phyloP scores from a whole-genome alignment of 2,888 invertebrate species.

The Athetis lepigone region DNA sequence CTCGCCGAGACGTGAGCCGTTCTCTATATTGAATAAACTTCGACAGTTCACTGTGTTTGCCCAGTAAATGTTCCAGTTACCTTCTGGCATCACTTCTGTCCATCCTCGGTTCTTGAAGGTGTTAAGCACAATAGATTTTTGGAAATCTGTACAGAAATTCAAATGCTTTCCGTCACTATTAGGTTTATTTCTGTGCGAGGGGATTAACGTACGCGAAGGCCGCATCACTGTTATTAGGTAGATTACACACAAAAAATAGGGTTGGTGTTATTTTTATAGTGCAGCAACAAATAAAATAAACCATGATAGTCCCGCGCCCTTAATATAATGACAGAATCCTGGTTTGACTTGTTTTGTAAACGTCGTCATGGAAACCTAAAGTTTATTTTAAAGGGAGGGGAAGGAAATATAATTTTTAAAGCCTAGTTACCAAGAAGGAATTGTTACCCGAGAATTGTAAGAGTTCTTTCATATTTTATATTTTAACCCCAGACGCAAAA shows the following conservation, averaged over 20 bases:
- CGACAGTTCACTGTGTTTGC: slow-evolving; percentile 96
- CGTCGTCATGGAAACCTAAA: slow-evolving; percentile 40
- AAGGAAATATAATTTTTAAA: slow-evolving; percentile 2
- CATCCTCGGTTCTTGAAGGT: slow-evolving; percentile 87
- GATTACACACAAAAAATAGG: slow-evolving; percentile 1
- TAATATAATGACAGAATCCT: slow-evolving; percentile 29
- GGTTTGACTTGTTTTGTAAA: slow-evolving; percentile 47
- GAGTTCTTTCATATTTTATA: too few relatives aligned
- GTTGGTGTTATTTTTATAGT: slow-evolving; percentile 2
- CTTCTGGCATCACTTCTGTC: slow-evolving; percentile 95
- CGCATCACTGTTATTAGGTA: slow-evolving; percentile 23
- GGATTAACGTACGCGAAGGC: slow-evolving; percentile 38
- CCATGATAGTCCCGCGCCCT: slow-evolving; percentile 29
- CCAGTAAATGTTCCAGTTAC: slow-evolving; percentile 99
- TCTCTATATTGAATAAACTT: slow-evolving; percentile 93
- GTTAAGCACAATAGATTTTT: slow-evolving; percentile 75
- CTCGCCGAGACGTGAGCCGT: slow-evolving; percentile 90
- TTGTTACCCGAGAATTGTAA: too few relatives aligned
- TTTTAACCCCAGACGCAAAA: too few relatives aligned
- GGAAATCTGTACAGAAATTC: slow-evolving; percentile 76
- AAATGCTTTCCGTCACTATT: slow-evolving; percentile 91
- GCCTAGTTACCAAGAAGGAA: slow-evolving; percentile 13
- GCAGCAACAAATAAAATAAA: slow-evolving; percentile 29
- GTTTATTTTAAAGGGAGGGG: slow-evolving; percentile 9
- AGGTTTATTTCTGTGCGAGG: slow-evolving; percentile 91